These are phyloP conservation scores for Stegana nigrithorax DNA, from an alignment of 2,888 invertebrate species.

Conservation along the genomic window DNA sequence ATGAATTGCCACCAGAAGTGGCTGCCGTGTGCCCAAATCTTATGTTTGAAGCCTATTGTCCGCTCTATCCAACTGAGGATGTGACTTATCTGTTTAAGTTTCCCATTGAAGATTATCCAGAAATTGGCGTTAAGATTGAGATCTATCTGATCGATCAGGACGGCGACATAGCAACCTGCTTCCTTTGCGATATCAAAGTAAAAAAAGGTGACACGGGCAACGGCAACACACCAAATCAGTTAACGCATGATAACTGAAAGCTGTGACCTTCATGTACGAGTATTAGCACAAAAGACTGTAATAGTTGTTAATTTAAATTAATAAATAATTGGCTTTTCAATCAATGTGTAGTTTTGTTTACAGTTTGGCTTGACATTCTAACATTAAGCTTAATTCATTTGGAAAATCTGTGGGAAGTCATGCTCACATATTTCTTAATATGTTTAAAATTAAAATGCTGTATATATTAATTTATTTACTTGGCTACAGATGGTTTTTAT, in stretches of 20 bases:
- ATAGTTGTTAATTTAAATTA: background rate
- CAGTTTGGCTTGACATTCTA: too few relatives aligned
- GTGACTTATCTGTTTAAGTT: conserved; percentile 62
- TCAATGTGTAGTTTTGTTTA: too few relatives aligned
- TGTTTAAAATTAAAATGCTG: too few relatives aligned
- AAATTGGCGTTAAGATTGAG: conserved; percentile 62
- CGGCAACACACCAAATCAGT: too few relatives aligned
- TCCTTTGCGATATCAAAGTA: conserved; percentile 62
- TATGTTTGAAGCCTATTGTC: conserved; percentile 61
- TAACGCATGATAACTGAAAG: too few relatives aligned
- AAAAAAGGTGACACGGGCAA: too few relatives aligned
- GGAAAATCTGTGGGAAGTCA: too few relatives aligned
- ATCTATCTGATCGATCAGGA: conserved; percentile 60
- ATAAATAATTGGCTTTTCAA: background rate
- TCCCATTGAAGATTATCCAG: conserved; percentile 63
- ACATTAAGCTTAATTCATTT: too few relatives aligned
- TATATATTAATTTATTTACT: too few relatives aligned
- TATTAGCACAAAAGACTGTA: background rate
- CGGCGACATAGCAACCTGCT: conserved; percentile 51
- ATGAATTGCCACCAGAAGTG: conserved; percentile 60
- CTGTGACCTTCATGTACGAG: too few relatives aligned
- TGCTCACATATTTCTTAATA: too few relatives aligned
- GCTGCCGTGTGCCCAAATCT: conserved; percentile 62
- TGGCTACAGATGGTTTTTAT: too few relatives aligned
- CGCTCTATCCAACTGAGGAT: conserved; percentile 63